Evolutionary conservation across 1,140 invertebrate genomes (phyloP), one percentile per base, ranked within the genome.

Genomic region (Nasonia longicornis): DNA sequence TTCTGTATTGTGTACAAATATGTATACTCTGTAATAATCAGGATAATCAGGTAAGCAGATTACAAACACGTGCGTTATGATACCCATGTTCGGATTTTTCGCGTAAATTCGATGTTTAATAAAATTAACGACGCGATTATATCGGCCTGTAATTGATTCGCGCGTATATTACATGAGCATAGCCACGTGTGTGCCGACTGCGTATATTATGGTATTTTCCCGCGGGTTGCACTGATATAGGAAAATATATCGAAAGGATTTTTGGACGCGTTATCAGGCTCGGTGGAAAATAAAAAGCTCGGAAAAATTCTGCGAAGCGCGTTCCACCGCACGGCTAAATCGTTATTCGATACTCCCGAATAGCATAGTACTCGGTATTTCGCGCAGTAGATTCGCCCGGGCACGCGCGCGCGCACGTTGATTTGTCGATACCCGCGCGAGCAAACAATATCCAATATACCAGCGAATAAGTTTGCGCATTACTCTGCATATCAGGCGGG

Each of bases 311-410:
- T 74, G 52, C 31, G 58, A 22, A 3, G 26, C 63, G 1, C 45
- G 12, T 63, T 75, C 12, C 8, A 29, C 4, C 7, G 26, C 22
- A 10, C 52, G 52, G 16, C 22, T 58, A 69, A 80, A 80, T 80
- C 71, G 79, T 69, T 80, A 75, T 75, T 75, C 72, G 79, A 80
- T 80, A 80, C 64, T 38, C 22, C 64, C 52, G 20, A n/a, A 58
- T n/a, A 58, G 52, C 52, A n/a, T 58, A 58, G 16, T 20, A 58
- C 52, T n/a, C 16, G 52, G 52, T 16, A 16, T 58, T 7, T 2
- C 11, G 2, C 11, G 2, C 6, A 3, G 20, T n/a, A n/a, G 52
- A n/a, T 20, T 58, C 16, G 14, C 16, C 52, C 52, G 16, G 0
- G 20, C 4, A 6, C 16, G 16, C 6, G 20, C 6, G 20, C 4